These are phyloP conservation scores for Delichon dasypus DNA, from an alignment of 2,797 vertebrate species.

Conservation along the genomic window DNA sequence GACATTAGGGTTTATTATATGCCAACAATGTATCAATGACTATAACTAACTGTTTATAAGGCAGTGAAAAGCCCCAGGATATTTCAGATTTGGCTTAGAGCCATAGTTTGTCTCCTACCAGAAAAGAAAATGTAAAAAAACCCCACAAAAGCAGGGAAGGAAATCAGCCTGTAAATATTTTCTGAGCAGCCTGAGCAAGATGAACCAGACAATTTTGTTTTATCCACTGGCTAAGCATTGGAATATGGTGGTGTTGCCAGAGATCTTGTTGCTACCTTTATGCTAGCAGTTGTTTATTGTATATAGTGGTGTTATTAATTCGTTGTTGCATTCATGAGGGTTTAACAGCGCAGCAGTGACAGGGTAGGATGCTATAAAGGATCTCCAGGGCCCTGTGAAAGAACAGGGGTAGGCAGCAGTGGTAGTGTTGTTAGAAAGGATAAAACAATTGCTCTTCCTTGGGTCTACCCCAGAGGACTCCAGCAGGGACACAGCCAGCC, in stretches of 20 bases:
- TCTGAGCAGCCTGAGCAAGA: neutral
- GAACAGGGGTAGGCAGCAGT: constrained; percentile 43
- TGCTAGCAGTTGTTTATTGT: constrained; percentile 37
- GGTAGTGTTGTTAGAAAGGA: constrained; percentile 1
- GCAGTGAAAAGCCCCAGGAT: constrained; percentile 40
- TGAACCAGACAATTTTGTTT: neutral
- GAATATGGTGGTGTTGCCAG: neutral
- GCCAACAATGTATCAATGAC: constrained; percentile 52
- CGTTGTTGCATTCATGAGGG: constrained; percentile 48
- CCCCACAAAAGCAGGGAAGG: neutral
- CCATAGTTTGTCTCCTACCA: neutral
- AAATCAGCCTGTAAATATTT: constrained; percentile 1
- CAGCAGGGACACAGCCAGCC: neutral
- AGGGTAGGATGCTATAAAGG: constrained; percentile 56
- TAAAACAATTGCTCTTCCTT: constrained; percentile 45
- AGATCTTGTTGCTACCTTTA: neutral
- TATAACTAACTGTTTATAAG: constrained; percentile 56
- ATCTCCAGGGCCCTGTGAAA: constrained; percentile 61
- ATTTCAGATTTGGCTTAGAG: constrained; percentile 16
- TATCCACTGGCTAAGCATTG: neutral
- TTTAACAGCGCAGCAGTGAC: constrained; percentile 57
- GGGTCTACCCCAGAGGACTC: constrained; percentile 18
- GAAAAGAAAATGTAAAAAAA: too few relatives aligned
- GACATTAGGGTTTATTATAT: constrained; percentile 43
- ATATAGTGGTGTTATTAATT: constrained; percentile 60